Percentiles rank a stretch among this genome's conserved stretches.
Conservation (phyloP, 2,797 vertebrate genomes). For the Bucorvus abyssinicus region DNA sequence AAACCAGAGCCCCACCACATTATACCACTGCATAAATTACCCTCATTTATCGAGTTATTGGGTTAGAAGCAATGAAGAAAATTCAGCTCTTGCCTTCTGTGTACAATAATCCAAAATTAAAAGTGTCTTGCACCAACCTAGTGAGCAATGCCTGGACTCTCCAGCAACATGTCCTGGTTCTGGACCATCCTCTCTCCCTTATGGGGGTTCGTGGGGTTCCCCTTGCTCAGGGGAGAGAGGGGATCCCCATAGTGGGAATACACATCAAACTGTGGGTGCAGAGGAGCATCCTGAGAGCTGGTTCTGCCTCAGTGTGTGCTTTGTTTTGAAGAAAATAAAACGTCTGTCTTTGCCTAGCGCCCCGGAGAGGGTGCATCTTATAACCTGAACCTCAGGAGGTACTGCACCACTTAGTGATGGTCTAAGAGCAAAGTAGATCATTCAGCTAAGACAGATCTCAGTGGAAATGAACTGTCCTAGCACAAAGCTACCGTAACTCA, state of each 20-base stretch:
- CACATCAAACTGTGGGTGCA: background rate
- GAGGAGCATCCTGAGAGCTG: background rate
- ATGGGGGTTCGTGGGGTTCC: background rate
- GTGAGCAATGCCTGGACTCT: background rate
- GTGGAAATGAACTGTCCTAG: background rate
- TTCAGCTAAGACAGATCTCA: background rate
- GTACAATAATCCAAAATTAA: background rate
- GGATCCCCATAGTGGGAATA: background rate
- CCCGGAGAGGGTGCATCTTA: background rate
- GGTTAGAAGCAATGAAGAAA: background rate
- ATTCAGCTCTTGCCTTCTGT: background rate
- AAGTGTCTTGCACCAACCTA: background rate
- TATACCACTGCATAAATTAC: background rate
- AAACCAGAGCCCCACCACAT: background rate
- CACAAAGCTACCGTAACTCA: background rate
- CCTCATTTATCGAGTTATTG: background rate
- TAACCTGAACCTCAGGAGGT: background rate
- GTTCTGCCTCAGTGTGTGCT: background rate
- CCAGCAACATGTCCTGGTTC: background rate
- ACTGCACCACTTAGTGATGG: accelerated
- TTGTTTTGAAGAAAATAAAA: background rate
- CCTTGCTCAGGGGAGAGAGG: background rate
- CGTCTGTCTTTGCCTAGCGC: background rate
- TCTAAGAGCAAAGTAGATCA: background rate
- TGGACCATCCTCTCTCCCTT: background rate